These are phyloP conservation scores for Sigmodon hispidus DNA, from an alignment of 2,113 vertebrate species.

Conservation along the genomic window DNA sequence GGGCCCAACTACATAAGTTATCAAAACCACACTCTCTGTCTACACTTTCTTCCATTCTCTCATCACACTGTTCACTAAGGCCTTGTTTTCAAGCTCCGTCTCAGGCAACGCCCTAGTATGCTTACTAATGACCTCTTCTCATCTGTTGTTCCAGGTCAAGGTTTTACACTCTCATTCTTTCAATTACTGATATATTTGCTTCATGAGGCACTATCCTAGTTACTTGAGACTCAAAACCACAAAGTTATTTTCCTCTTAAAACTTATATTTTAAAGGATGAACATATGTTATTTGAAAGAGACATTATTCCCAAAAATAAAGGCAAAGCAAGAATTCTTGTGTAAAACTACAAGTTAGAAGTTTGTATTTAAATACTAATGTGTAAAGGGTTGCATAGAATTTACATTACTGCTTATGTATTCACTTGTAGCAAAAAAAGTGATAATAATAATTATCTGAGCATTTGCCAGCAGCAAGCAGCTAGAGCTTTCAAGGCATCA, in stretches of 20 bases:
- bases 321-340: not conserved
- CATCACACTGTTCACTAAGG: not conserved
- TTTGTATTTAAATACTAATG: not conserved
- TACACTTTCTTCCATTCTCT: not conserved
- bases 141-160: not conserved
- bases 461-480: not conserved
- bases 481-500: not conserved
- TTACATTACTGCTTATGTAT: not conserved
- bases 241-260: not conserved
- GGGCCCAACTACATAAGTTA: not conserved
- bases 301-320: slow-evolving; percentile 19
- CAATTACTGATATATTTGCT: not conserved
- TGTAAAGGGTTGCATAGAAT: not conserved
- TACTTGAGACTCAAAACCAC: not conserved
- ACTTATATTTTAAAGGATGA: not conserved
- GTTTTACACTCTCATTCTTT: slow-evolving; percentile 7
- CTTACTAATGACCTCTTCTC: not conserved
- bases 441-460: not conserved
- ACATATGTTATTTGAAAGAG: not conserved
- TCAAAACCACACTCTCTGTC: not conserved
- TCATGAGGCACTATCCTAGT: not conserved
- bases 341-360: not conserved
- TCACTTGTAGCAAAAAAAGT: not conserved
- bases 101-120: not conserved
- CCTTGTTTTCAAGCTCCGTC: not conserved